Base-by-base conservation (phyloP, 2,113 vertebrate genomes). In the Craseonycteris thonglongyai region DNA sequence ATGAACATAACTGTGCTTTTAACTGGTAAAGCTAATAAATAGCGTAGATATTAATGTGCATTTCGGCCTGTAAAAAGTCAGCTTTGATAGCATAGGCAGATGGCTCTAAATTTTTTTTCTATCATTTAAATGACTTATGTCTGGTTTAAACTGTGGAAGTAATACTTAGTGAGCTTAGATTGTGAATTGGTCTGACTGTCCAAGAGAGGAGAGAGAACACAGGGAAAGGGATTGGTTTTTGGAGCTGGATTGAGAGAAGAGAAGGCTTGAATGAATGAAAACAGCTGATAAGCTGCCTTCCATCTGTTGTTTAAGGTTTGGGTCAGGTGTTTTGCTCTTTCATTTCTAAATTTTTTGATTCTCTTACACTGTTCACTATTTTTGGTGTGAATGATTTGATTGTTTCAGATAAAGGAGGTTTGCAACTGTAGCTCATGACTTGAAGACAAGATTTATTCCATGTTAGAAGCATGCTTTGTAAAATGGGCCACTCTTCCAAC, bases 331-430 rank as follows among this genome's bases (percentile, higher is more conserved):
- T 93, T 9, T 6, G 19, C 24, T 84, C 0, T 56, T 74, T 90
- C 81, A 21, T 47, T 56, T 81, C 74, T 54, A 14, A 51, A 51
- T 89, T 94, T 68, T 90, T 90, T 66, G 68, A 28, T 91, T 94
- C 40, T 90, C 83, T 94, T 54, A 42, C 83, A 35, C 49, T 49
- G 49, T 54, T 79, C 61, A 42, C 49, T 56, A 4, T 24, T 54
- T 88, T 69, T 24, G 66, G 4, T 47, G 63, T 94, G 71, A 96
- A 89, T 90, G 89, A 81, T 90, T 63, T 83, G 88, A 79, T 93
- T 94, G 86, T 95, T 91, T 95, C 68, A 40, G 79, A 88, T 82
- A 51, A 82, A 92, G 81, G 82, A 84, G 85, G 78, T 69, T 33
- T 33, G 49, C 78, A 47, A 68, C 76, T 69, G 12, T 30, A 78